Conservation (phyloP, 2,113 vertebrate species). For the Actinemys pallida region DNA sequence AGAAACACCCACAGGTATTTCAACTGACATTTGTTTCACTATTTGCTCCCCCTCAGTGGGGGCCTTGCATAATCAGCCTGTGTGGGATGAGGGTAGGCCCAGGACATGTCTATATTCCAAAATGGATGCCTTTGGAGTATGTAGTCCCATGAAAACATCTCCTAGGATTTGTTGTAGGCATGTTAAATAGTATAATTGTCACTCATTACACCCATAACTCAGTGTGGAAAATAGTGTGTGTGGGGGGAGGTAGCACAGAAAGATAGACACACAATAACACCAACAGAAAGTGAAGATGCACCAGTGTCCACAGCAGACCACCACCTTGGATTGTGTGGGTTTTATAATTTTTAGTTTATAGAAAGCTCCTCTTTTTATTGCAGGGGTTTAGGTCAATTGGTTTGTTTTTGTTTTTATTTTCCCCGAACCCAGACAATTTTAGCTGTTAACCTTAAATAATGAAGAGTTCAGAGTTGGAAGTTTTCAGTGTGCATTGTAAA, state of each 20-base stretch:
- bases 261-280: neutral
- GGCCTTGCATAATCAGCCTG: fast-evolving
- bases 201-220: neutral
- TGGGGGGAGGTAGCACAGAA: neutral
- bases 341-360: neutral
- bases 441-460: neutral
- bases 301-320: neutral
- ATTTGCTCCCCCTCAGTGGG: neutral
- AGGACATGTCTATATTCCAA: neutral
- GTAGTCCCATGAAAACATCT: neutral
- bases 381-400: neutral
- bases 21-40: neutral
- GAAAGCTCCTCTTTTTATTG: neutral
- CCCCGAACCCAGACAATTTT: neutral
- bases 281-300: neutral
- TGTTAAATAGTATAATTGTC: neutral
- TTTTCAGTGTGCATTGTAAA: neutral
- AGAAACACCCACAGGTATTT: neutral
- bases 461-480: neutral
- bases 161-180: neutral
- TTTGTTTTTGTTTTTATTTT: neutral
- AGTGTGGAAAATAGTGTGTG: neutral
- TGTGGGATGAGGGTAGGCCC: neutral
- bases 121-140: fast-evolving
- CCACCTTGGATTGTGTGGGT: neutral